Evolutionary conservation across 2,888 invertebrate genomes (phyloP).

Genomic region (Hemithea aestivaria): DNA sequence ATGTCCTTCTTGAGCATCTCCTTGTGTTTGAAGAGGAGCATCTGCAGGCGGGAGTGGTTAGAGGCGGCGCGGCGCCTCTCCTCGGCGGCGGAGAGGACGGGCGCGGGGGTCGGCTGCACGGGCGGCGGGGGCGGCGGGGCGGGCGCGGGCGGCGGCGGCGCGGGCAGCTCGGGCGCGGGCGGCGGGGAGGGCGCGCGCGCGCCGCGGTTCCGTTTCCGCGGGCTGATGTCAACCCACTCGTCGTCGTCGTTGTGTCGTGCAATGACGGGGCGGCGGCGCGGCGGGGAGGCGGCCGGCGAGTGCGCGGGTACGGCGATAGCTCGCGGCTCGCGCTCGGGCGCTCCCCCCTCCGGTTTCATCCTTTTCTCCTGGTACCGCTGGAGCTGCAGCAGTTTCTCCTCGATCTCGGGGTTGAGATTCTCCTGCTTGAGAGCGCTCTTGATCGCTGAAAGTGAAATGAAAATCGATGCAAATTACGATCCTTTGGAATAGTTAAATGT

Average conservation of each 20-base stretch:
- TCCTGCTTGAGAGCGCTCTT: slow-evolving; percentile 95
- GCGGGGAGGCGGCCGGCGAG: slow-evolving; percentile 43
- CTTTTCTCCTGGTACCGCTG: slow-evolving; percentile 91
- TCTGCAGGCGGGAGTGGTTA: slow-evolving; percentile 82
- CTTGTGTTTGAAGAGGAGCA: slow-evolving; percentile 91
- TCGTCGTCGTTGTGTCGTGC: slow-evolving; percentile 63
- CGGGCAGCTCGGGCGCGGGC: slow-evolving; percentile 13
- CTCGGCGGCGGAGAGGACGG: slow-evolving; percentile 39
- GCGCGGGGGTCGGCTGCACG: slow-evolving; percentile 9
- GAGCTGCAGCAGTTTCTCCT: slow-evolving; percentile 92
- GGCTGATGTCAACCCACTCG: slow-evolving; percentile 65
- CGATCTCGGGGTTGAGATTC: slow-evolving; percentile 94
- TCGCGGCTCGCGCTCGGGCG: slow-evolving; percentile 57
- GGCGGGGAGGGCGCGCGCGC: slow-evolving; percentile 24
- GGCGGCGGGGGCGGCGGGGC: slow-evolving; percentile 44
- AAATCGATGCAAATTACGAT: no score
- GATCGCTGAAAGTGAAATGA: slow-evolving; percentile 81
- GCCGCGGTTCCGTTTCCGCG: slow-evolving; percentile 48
- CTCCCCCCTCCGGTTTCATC: slow-evolving; percentile 80
- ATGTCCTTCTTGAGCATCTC: slow-evolving; percentile 96
- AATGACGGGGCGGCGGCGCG: slow-evolving; percentile 49
- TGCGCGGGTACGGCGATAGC: slow-evolving; percentile 38
- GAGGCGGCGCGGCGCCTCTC: slow-evolving; percentile 77
- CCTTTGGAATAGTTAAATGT: no score
- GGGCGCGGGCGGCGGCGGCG: slow-evolving; percentile 20